Conservation (phyloP, 2,113 vertebrate species). For the Gymnarchus niloticus region DNA sequence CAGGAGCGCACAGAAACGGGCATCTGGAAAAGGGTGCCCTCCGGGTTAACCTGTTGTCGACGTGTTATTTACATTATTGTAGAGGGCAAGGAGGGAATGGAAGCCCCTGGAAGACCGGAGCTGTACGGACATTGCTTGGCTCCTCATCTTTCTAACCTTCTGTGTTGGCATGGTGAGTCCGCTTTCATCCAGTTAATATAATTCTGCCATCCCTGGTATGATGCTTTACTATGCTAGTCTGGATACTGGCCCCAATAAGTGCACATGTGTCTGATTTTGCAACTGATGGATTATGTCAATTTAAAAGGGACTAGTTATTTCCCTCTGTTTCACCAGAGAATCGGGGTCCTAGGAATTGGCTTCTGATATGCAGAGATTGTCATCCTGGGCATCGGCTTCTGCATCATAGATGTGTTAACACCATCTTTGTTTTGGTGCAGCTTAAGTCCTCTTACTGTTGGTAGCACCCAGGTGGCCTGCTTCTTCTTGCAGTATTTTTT, state of each 20-base stretch:
- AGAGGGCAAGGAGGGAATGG: constrained; percentile 97
- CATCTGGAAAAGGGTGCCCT: background rate
- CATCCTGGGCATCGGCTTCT: background rate
- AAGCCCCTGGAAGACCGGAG: constrained; percentile 92
- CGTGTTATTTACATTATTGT: constrained; percentile 36
- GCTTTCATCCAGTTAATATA: background rate
- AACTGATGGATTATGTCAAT: background rate
- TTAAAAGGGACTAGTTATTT: background rate
- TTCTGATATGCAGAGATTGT: background rate
- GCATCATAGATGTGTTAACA: background rate
- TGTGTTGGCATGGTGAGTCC: constrained; percentile 92
- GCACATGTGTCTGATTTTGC: background rate
- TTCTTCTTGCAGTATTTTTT: background rate
- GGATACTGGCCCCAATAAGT: background rate
- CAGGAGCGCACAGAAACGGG: background rate
- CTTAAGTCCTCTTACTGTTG: background rate
- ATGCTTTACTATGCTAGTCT: background rate
- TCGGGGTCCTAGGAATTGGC: background rate
- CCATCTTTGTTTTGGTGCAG: background rate
- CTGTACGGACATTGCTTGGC: constrained; percentile 95
- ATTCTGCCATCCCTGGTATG: background rate
- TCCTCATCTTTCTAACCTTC: constrained; percentile 86
- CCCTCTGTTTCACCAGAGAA: background rate
- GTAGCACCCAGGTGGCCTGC: background rate
- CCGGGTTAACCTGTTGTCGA: background rate